Evolutionary conservation across 2,888 invertebrate species (phyloP).

Genomic region (Polydrusus cervinus): DNA sequence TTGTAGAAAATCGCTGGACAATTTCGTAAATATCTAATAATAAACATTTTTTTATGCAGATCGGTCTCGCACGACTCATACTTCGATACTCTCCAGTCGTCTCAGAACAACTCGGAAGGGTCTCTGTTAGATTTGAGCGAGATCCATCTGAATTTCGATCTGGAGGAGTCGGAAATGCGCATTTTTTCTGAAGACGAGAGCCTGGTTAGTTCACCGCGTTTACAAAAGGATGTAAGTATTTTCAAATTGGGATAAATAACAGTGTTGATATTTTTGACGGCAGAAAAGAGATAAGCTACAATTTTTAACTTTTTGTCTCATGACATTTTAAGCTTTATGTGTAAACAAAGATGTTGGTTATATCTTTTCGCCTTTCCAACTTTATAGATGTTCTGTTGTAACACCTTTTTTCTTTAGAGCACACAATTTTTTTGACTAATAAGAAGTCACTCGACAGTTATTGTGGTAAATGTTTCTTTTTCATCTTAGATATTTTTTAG

Average conservation of each 20-base stretch:
- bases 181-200: conserved; percentile 93
- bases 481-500: conserved; percentile 26
- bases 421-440: conserved; percentile 41
- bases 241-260: too few relatives aligned
- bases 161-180: conserved; percentile 89
- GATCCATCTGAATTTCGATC: conserved; percentile 86
- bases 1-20: too few relatives aligned
- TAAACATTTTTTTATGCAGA: conserved; percentile 64
- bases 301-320: too few relatives aligned
- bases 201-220: conserved; percentile 75
- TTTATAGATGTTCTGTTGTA: not conserved
- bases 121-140: conserved; percentile 83
- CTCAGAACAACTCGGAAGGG: conserved; percentile 71
- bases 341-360: too few relatives aligned
- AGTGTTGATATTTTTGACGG: too few relatives aligned
- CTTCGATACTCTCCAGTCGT: conserved; percentile 85
- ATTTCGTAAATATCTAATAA: too few relatives aligned
- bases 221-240: conserved; percentile 70
- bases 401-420: conserved; percentile 32
- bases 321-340: too few relatives aligned
- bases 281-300: not conserved
- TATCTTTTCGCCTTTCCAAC: not conserved
- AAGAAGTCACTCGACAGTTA: conserved; percentile 28
- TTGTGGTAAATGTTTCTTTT: conserved; percentile 34
- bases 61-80: conserved; percentile 96